Percentiles rank a stretch among this genome's conserved stretches.
Evolutionary conservation across 2,888 invertebrate genomes (phyloP).

Genomic region (Catonia carolina): DNA sequence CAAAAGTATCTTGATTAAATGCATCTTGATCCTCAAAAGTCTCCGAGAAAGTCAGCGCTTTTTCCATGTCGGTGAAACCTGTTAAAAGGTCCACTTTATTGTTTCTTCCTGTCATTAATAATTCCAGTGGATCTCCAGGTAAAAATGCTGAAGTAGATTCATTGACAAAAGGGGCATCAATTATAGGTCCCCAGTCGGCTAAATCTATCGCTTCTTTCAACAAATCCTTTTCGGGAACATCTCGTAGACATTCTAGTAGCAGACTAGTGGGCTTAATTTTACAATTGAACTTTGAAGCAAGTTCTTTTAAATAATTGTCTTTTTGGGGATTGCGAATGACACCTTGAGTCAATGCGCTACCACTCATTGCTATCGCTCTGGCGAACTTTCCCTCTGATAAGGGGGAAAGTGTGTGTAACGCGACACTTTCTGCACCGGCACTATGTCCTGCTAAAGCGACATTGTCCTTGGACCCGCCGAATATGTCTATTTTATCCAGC

Average conservation of each 20-base stretch:
- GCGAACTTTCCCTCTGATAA: slow-evolving; percentile 52
- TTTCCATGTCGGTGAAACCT: slow-evolving; percentile 80
- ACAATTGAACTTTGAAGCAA: slow-evolving; percentile 62
- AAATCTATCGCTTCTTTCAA: slow-evolving; percentile 41
- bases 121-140: slow-evolving; percentile 51
- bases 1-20: slow-evolving; percentile 54
- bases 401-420: slow-evolving; percentile 59
- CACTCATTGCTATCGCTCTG: slow-evolving; percentile 77
- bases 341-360: slow-evolving; percentile 57
- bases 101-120: slow-evolving; percentile 30
- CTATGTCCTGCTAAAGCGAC: slow-evolving; percentile 75
- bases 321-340: slow-evolving; percentile 57
- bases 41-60: slow-evolving; percentile 53
- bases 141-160: slow-evolving; percentile 57
- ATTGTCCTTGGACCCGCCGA: slow-evolving; percentile 68
- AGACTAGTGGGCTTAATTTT: slow-evolving; percentile 58
- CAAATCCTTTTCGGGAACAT: slow-evolving; percentile 41
- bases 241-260: slow-evolving; percentile 60
- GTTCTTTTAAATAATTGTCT: slow-evolving; percentile 55
- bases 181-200: slow-evolving; percentile 65
- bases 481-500: slow-evolving; percentile 62
- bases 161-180: slow-evolving; percentile 65
- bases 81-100: slow-evolving; percentile 57
- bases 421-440: slow-evolving; percentile 72
- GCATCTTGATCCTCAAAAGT: slow-evolving; percentile 44